Evolutionary conservation across 2,888 invertebrate species (phyloP), one percentile per base, ranked within the genome.

Genomic region (Muschampia plurimacula): DNA sequence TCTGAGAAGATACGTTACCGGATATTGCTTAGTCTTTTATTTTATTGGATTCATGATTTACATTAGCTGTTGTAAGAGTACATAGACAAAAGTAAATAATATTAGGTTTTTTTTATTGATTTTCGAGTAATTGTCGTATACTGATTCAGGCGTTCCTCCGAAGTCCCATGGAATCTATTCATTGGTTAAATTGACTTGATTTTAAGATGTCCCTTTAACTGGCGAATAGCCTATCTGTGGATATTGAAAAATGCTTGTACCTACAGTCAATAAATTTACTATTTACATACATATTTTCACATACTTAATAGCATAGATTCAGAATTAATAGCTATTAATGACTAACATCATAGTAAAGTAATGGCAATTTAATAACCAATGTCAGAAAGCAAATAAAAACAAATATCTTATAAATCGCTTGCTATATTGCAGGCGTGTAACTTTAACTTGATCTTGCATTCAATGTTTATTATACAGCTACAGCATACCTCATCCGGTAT

Each of bases 301-400:
- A 22, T 55, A 55, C 15, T 52, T 5, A 4, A 52, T 15, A 15
- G 4, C 52, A 41, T 8, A 41, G 41, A 41, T 41, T 41, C 2
- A 41, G 15, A 52, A 52, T 55, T 55, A 55, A 55, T 55, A 55
- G 52, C 52, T n/a, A 15, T 15, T 49, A 55, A 57, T 57, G 10
- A 28, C 1, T 57, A 57, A 57, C 57, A 28, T 57, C 57, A 28
- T 28, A 2, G 57, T 28, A 59, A 36, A 65, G 60, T 62, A 72
- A 67, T 72, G 66, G 39, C 66, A 32, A 32, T 67, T 72, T 72
- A 72, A 72, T 72, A 66, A 60, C 60, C 67, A 44, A 72, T 72
- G 60, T 67, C 62, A 66, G 72, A 67, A 66, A 72, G 72, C 67
- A 67, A 67, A 67, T 67, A 72, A 72, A 72, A 72, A 71, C 65